Evolutionary conservation across 2,113 vertebrate species (phyloP).

Genomic region (Leucoraja erinaceus): DNA sequence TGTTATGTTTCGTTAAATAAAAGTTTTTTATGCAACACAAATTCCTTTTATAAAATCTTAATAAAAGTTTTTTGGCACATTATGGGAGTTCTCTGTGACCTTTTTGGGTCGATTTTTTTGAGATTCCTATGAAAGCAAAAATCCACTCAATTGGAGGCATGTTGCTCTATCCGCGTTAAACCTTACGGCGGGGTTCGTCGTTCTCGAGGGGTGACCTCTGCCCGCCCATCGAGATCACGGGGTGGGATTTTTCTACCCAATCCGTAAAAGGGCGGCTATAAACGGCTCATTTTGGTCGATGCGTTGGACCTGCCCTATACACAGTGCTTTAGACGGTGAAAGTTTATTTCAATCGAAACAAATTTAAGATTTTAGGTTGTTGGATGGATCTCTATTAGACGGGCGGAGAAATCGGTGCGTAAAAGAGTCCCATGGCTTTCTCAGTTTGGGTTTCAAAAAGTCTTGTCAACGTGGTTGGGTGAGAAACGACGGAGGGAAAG

Average conservation of each 20-base stretch:
- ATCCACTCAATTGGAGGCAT: neutral
- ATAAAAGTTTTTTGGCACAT: conserved; percentile 36
- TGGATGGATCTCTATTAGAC: no score
- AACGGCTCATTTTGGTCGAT: neutral
- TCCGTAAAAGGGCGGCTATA: no score
- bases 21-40: conserved; percentile 35
- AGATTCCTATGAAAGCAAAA: neutral
- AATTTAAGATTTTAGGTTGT: neutral
- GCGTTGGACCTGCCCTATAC: neutral
- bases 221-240: no score
- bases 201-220: no score
- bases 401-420: neutral
- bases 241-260: no score
- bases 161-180: neutral
- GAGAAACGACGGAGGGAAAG: no score
- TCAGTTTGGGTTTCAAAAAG: neutral
- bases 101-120: neutral
- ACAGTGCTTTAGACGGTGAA: neutral
- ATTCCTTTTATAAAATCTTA: conserved; percentile 36
- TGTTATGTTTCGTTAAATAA: conserved; percentile 36
- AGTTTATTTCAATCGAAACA: neutral
- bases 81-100: conserved; percentile 20
- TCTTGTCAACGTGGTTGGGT: no score
- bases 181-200: no score
- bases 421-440: no score